Evolutionary conservation across 2,888 invertebrate species (phyloP).

Genomic region (Phyto melanocephala): DNA sequence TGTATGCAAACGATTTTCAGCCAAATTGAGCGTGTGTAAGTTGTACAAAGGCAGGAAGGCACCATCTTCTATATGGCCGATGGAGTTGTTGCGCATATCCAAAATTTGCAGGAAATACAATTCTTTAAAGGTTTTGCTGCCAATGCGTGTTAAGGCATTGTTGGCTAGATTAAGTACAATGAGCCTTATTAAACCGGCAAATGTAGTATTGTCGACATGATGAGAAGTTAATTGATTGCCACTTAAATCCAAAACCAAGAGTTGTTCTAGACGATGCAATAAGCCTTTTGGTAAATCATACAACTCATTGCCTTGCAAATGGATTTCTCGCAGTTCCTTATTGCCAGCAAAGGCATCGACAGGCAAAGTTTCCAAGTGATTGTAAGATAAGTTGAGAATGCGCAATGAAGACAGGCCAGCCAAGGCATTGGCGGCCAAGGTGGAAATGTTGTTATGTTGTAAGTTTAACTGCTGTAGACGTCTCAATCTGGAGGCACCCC

Average conservation of each 20-base stretch:
- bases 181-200: conserved; percentile 89
- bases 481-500: conserved; percentile 86
- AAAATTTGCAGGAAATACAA: conserved; percentile 91
- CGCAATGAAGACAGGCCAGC: conserved; percentile 88
- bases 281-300: conserved; percentile 89
- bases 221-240: conserved; percentile 91
- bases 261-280: conserved; percentile 90
- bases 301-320: conserved; percentile 91
- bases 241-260: conserved; percentile 90
- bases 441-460: conserved; percentile 90
- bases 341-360: conserved; percentile 89
- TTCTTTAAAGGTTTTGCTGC: conserved; percentile 91
- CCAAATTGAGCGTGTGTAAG: conserved; percentile 91
- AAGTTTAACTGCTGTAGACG: conserved; percentile 89
- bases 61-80: conserved; percentile 92
- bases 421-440: conserved; percentile 88
- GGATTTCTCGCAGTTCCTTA: conserved; percentile 89
- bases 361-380: conserved; percentile 89
- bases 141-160: conserved; percentile 90
- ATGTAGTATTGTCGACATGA: conserved; percentile 91
- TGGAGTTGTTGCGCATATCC: conserved; percentile 91
- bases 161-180: conserved; percentile 92
- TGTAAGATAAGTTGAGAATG: conserved; percentile 91
- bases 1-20: conserved; percentile 90
- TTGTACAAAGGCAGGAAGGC: conserved; percentile 93